Evolutionary conservation across 2,888 invertebrate genomes (phyloP).

Genomic region (Sturmia bella): DNA sequence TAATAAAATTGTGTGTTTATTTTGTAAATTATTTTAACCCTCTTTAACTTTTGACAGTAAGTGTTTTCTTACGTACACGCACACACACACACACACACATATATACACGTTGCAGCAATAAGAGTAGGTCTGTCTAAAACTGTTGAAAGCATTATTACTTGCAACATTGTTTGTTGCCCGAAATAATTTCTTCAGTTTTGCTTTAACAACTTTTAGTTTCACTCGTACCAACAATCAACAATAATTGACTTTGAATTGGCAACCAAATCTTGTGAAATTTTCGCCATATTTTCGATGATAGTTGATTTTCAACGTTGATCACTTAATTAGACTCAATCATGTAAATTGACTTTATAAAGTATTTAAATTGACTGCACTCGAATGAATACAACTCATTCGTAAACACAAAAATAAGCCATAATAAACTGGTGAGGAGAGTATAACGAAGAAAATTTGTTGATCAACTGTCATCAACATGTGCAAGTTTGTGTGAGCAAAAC

Average conservation of each 20-base stretch:
- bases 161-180: conserved; percentile 30
- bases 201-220: conserved; percentile 12
- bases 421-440: not conserved
- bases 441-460: conserved; percentile 23
- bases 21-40: conserved; percentile 27
- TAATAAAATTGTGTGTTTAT: not conserved
- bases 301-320: conserved; percentile 60
- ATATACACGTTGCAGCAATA: not conserved
- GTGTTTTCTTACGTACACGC: conserved; percentile 15
- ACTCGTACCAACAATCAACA: conserved; percentile 45
- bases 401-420: not conserved
- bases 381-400: conserved; percentile 56
- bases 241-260: conserved; percentile 56
- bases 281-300: conserved; percentile 56
- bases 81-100: not conserved
- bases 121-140: not conserved
- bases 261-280: conserved; percentile 56
- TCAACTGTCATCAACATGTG: conserved; percentile 59
- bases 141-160: conserved; percentile 42
- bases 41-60: conserved; percentile 60
- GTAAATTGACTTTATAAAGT: conserved; percentile 68
- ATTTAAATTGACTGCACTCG: conserved; percentile 69
- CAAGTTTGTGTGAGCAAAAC: conserved; percentile 39
- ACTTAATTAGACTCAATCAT: conserved; percentile 70
- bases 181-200: conserved; percentile 37